These are phyloP conservation scores for Isurus oxyrinchus DNA, from an alignment of 2,113 vertebrate species.

Conservation along the genomic window DNA sequence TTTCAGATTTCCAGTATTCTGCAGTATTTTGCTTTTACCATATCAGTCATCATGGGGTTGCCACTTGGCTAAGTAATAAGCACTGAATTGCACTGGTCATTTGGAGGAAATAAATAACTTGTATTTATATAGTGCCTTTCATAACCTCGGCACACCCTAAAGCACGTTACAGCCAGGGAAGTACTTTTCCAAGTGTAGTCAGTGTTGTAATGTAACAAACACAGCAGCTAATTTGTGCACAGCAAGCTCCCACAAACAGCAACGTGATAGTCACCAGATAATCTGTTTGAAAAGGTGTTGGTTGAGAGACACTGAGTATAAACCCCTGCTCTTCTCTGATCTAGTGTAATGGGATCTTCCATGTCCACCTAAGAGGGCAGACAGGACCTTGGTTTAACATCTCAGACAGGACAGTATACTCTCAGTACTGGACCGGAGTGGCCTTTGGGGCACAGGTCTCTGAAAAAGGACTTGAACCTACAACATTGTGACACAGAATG, in stretches of 20 bases:
- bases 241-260: background rate
- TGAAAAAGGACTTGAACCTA: background rate
- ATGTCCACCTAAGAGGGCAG: too few relatives aligned
- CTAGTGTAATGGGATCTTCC: background rate
- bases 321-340: background rate
- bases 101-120: background rate
- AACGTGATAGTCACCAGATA: background rate
- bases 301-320: background rate
- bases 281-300: background rate
- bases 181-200: too few relatives aligned
- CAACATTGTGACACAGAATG: background rate
- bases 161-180: too few relatives aligned
- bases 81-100: background rate
- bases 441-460: background rate
- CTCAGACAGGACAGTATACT: background rate
- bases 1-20: too few relatives aligned
- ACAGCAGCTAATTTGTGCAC: too few relatives aligned
- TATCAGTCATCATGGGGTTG: background rate
- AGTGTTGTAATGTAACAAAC: too few relatives aligned
- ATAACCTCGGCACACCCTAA: too few relatives aligned
- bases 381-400: too few relatives aligned
- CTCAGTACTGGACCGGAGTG: background rate
- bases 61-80: background rate
- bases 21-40: too few relatives aligned
- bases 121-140: too few relatives aligned